phyloP scores from a whole-genome alignment of 2,888 invertebrate species.

The Protodeltote pygarga region DNA sequence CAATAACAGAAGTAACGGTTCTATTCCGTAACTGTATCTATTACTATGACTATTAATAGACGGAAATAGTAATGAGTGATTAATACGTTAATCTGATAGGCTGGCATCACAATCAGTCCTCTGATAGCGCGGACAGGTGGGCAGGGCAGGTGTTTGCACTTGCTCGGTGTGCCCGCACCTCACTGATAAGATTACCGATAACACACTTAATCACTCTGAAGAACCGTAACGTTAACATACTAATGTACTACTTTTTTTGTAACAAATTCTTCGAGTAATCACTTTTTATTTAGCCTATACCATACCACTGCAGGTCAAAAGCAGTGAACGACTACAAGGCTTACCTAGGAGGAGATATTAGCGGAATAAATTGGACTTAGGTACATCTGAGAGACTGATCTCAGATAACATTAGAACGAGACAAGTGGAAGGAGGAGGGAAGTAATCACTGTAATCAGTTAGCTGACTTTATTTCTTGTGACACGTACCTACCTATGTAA shows the following conservation, averaged over 20 bases:
- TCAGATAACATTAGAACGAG: too few species aligned
- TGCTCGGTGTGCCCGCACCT: constrained; percentile 69
- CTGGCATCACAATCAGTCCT: constrained; percentile 45
- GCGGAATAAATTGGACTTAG: too few species aligned
- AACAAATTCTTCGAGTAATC: not conserved
- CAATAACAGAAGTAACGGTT: not conserved
- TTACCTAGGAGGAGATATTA: too few species aligned
- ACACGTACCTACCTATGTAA: too few species aligned
- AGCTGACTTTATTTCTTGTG: too few species aligned
- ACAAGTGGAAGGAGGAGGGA: too few species aligned
- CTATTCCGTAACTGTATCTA: not conserved
- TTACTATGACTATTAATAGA: too few species aligned
- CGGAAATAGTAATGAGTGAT: constrained; percentile 29
- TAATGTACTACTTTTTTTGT: constrained; percentile 15
- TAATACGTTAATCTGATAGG: constrained; percentile 34
- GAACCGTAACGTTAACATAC: constrained; percentile 44
- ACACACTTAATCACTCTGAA: constrained; percentile 56
- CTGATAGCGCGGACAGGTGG: constrained; percentile 72
- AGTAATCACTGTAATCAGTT: too few species aligned
- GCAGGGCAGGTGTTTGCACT: constrained; percentile 81
- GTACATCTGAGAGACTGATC: too few species aligned
- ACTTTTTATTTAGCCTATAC: too few species aligned
- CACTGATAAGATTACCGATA: constrained; percentile 75
- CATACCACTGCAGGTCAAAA: too few species aligned
- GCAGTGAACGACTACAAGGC: too few species aligned